These are phyloP conservation scores for Drosophila peninsularis DNA, from an alignment of 2,888 invertebrate species.

Conservation along the genomic window DNA sequence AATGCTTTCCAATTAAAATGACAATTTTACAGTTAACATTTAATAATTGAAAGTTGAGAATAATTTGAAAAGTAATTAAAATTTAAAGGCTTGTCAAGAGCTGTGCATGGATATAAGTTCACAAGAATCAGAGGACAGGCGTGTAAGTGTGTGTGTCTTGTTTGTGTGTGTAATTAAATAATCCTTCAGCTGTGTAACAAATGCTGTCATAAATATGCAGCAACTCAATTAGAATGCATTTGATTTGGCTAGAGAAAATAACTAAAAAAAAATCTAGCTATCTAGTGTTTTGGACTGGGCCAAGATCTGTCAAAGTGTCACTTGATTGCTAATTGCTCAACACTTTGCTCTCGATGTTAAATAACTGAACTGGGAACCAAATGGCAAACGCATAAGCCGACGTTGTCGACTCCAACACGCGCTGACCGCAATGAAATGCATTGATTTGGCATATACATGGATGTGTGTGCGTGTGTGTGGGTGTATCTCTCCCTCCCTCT, in stretches of 20 bases:
- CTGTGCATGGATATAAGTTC: neutral
- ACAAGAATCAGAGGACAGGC: neutral
- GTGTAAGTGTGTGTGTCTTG: too few relatives aligned
- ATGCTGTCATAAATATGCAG: constrained; percentile 25
- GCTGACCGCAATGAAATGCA: constrained; percentile 45
- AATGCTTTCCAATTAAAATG: neutral
- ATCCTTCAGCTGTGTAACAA: neutral
- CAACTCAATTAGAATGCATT: constrained; percentile 59
- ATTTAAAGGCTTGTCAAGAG: neutral
- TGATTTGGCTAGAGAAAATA: constrained; percentile 11
- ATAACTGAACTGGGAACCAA: constrained; percentile 31
- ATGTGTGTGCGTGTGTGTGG: neutral
- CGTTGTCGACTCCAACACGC: constrained; percentile 12
- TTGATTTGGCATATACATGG: constrained; percentile 58
- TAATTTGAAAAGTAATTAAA: constrained; percentile 3
- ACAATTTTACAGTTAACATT: neutral
- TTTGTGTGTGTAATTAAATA: neutral
- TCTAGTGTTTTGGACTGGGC: neutral
- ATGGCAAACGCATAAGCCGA: constrained; percentile 10
- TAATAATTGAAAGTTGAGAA: neutral
- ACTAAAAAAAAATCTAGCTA: neutral
- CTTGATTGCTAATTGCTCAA: constrained; percentile 71
- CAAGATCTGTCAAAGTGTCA: constrained; percentile 22
- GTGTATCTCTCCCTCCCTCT: neutral
- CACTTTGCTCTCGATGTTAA: constrained; percentile 54